These are phyloP conservation scores for Harpegnathos saltator DNA, from an alignment of 1,140 invertebrate species.

Conservation along the genomic window DNA sequence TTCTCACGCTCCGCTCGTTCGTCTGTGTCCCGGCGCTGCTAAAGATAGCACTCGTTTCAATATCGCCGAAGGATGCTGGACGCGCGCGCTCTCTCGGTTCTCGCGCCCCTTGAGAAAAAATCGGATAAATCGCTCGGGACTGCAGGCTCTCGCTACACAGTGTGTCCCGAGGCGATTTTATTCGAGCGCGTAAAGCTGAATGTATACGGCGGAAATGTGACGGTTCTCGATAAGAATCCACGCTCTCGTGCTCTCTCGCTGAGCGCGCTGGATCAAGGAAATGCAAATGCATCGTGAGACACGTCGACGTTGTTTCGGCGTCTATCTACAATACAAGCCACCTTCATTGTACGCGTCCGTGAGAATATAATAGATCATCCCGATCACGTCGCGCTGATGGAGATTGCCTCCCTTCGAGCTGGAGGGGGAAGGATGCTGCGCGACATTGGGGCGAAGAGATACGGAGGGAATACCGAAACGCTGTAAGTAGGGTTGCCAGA, in stretches of 20 bases:
- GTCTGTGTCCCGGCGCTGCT: slow-evolving; percentile 61
- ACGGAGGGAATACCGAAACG: too few species aligned
- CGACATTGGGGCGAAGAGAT: too few species aligned
- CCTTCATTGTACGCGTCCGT: too few species aligned
- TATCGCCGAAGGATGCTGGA: slow-evolving; percentile 36
- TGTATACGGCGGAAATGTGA: background rate
- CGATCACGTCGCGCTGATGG: too few species aligned
- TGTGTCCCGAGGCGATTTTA: background rate
- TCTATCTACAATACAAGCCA: too few species aligned
- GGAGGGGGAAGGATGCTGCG: too few species aligned
- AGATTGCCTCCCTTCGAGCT: too few species aligned
- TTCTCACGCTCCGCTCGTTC: slow-evolving; percentile 64
- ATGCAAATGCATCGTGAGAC: too few species aligned
- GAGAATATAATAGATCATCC: too few species aligned
- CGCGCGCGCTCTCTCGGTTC: background rate
- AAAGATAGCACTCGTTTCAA: slow-evolving; percentile 68
- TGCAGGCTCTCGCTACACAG: background rate
- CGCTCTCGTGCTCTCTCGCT: background rate
- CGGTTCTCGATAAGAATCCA: background rate
- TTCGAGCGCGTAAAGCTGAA: background rate
- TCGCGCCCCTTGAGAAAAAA: slow-evolving; percentile 22
- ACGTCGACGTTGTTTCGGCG: too few species aligned
- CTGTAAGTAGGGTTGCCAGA: too few species aligned
- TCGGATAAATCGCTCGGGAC: slow-evolving; percentile 9
- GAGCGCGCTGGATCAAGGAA: background rate